Evolutionary conservation across 2,888 invertebrate genomes (phyloP).

Genomic region (Synanthedon formicaeformis): DNA sequence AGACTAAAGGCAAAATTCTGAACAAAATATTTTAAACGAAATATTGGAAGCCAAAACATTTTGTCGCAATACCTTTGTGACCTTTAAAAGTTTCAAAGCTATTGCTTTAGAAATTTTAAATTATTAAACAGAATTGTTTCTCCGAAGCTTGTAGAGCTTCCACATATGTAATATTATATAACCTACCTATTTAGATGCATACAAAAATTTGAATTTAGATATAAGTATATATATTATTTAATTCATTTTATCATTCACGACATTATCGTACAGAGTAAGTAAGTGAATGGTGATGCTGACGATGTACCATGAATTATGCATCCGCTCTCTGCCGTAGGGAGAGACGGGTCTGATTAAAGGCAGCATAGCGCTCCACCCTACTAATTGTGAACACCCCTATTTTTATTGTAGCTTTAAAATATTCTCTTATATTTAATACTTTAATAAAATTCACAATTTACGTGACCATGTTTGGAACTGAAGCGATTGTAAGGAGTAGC

Average conservation of each 20-base stretch:
- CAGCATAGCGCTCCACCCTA: slow-evolving; percentile 1
- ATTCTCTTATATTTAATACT: neutral
- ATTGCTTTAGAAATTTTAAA: too few relatives aligned
- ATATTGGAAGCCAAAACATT: too few relatives aligned
- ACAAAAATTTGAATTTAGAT: neutral
- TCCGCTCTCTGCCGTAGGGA: slow-evolving; percentile 12
- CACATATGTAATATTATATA: too few relatives aligned
- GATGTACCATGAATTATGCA: slow-evolving; percentile 33
- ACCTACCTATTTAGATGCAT: too few relatives aligned
- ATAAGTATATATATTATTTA: neutral
- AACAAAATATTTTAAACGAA: too few relatives aligned
- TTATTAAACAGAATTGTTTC: too few relatives aligned
- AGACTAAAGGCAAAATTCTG: too few relatives aligned
- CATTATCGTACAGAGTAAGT: slow-evolving; percentile 14
- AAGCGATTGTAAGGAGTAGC: too few relatives aligned
- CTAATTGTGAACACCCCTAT: neutral
- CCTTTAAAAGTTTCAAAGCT: too few relatives aligned
- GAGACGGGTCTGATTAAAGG: slow-evolving; percentile 12
- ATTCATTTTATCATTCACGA: slow-evolving; percentile 6
- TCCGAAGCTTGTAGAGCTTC: too few relatives aligned
- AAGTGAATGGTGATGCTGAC: slow-evolving; percentile 18
- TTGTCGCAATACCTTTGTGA: too few relatives aligned
- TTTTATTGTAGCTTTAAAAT: neutral
- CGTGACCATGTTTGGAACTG: too few relatives aligned
- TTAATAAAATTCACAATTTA: neutral